Percentiles rank a stretch among this genome's conserved stretches.
Evolutionary conservation across 2,888 invertebrate species (phyloP).

Genomic region (Pyrrhosoma nymphula): DNA sequence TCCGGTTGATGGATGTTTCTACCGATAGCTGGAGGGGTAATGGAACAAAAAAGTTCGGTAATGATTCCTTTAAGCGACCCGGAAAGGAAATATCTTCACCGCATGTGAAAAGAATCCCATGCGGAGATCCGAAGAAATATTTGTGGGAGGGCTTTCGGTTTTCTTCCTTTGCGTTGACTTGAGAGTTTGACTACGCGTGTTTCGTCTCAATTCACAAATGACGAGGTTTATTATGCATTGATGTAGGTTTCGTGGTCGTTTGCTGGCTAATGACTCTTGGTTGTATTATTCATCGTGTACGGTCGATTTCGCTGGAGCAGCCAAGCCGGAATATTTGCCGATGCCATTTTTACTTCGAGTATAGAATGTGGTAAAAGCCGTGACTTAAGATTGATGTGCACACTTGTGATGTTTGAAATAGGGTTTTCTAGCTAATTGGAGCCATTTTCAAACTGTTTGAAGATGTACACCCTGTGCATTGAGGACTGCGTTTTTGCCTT

Average conservation of each 20-base stretch:
- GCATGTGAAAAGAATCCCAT: neutral
- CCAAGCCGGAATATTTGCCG: neutral
- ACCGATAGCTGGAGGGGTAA: neutral
- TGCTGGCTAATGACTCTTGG: neutral
- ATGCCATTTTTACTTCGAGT: neutral
- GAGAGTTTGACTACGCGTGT: neutral
- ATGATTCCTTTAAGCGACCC: neutral
- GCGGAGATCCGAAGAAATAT: neutral
- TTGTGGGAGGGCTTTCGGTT: neutral
- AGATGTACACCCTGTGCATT: too few species aligned
- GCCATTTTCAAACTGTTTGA: too few species aligned
- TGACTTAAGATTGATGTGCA: neutral
- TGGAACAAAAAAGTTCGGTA: neutral
- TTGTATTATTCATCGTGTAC: neutral
- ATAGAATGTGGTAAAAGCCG: neutral
- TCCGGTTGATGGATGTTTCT: neutral
- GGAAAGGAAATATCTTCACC: neutral
- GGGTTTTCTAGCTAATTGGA: too few species aligned
- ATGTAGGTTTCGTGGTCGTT: neutral
- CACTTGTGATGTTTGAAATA: too few species aligned
- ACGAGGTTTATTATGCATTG: neutral
- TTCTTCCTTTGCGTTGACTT: neutral
- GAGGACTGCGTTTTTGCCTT: neutral
- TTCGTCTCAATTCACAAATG: neutral
- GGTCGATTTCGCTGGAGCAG: neutral